These are phyloP conservation scores for Seriola dumerili DNA, from an alignment of 2,113 vertebrate species.

Conservation along the genomic window DNA sequence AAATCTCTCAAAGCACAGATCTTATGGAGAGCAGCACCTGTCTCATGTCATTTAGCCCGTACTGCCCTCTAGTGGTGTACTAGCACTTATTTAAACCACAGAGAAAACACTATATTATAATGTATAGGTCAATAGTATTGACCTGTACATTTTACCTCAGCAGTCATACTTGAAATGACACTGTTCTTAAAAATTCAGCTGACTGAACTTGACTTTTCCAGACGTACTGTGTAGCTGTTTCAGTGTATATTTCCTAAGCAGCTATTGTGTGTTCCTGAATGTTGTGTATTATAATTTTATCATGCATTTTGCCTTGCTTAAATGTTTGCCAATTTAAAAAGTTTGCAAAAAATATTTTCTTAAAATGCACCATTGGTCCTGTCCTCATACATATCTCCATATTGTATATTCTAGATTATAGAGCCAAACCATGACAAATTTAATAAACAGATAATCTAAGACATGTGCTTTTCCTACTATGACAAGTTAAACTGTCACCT, in stretches of 20 bases:
- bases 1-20: background rate
- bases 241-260: no score
- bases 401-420: background rate
- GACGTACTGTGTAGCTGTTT: background rate
- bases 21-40: background rate
- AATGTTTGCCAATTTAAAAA: background rate
- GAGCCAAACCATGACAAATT: background rate
- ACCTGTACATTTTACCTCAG: no score
- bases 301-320: background rate
- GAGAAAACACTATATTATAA: background rate
- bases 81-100: background rate
- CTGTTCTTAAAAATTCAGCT: background rate
- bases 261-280: background rate
- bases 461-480: no score
- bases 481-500: no score
- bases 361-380: background rate
- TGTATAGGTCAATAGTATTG: no score
- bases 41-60: slow-evolving; percentile 29
- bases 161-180: no score
- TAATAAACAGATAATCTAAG: background rate
- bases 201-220: background rate
- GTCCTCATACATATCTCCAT: background rate
- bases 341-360: background rate
- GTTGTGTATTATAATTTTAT: background rate
- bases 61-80: slow-evolving; percentile 69